Percentiles rank a stretch among this genome's conserved stretches.
Conservation (phyloP, 2,113 vertebrate species). For the Xerus inauris region DNA sequence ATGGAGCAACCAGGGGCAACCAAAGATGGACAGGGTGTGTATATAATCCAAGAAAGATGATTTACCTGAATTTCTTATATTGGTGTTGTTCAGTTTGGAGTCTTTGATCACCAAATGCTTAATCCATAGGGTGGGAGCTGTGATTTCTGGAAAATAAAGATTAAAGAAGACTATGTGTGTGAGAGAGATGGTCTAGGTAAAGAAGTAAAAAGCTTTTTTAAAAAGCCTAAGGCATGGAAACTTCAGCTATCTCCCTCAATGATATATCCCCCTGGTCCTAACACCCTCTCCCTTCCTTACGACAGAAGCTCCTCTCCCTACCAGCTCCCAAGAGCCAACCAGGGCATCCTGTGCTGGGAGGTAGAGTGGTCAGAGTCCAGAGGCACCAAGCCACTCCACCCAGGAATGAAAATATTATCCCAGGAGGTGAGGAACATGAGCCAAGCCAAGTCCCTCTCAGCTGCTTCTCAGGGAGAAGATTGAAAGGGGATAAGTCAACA, state of each 20-base stretch:
- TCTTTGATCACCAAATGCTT: slow-evolving; percentile 96
- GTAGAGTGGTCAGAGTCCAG: slow-evolving; percentile 64
- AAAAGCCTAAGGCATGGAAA: not conserved
- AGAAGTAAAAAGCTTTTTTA: not conserved
- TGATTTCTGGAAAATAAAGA: slow-evolving; percentile 91
- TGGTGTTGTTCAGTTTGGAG: slow-evolving; percentile 94
- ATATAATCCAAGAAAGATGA: not conserved
- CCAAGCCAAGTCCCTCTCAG: slow-evolving; percentile 74
- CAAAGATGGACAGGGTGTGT: fast-evolving
- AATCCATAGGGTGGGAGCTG: slow-evolving; percentile 96
- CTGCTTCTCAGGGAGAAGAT: slow-evolving; percentile 78
- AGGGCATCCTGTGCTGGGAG: slow-evolving; percentile 30
- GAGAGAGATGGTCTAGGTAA: not conserved
- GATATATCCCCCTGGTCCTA: not conserved
- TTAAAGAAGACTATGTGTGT: too few relatives aligned
- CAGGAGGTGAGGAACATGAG: slow-evolving; percentile 73
- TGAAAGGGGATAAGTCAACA: slow-evolving; percentile 83
- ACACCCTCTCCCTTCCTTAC: not conserved
- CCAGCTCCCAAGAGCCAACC: not conserved
- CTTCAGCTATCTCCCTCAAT: not conserved
- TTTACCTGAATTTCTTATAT: slow-evolving; percentile 93
- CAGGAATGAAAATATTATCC: slow-evolving; percentile 79
- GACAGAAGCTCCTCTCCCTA: slow-evolving; percentile 2
- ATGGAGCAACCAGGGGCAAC: not conserved
- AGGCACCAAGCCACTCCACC: slow-evolving; percentile 69